These are phyloP conservation scores for Nematostella vectensis DNA, from an alignment of 92 coral and sea anemone species.

Conservation along the genomic window DNA sequence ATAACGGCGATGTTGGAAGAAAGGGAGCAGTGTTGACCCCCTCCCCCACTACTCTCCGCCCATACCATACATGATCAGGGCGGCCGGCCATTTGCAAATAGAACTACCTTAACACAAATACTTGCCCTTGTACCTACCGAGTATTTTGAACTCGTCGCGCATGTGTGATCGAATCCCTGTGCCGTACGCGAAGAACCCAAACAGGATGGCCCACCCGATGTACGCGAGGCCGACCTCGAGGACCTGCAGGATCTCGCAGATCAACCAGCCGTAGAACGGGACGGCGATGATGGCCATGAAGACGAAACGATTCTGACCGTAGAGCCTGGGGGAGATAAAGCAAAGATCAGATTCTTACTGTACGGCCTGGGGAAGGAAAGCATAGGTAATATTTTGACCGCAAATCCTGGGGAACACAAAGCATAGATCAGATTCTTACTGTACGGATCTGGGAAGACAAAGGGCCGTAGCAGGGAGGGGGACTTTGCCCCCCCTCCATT, in stretches of 20 bases:
- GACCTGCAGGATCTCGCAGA: constrained; percentile 35
- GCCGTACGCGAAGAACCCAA: constrained; percentile 63
- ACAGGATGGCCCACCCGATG: constrained; percentile 67
- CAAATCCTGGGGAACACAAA: neutral
- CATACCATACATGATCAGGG: too few relatives aligned
- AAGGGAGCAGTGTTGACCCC: too few relatives aligned
- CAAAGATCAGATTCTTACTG: neutral
- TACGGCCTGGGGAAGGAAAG: neutral
- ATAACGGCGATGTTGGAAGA: too few relatives aligned
- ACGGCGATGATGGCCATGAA: constrained; percentile 49
- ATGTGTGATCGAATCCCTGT: constrained; percentile 51
- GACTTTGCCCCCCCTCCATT: too few relatives aligned
- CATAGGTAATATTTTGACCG: constrained; percentile 8
- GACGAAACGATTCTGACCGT: constrained; percentile 18
- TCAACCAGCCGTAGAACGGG: constrained; percentile 53
- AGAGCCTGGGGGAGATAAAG: neutral
- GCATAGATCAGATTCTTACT: neutral
- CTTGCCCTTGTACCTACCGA: too few relatives aligned
- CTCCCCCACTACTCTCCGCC: too few relatives aligned
- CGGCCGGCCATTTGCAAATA: too few relatives aligned
- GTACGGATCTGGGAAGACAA: neutral
- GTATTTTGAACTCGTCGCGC: constrained; percentile 44
- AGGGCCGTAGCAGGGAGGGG: too few relatives aligned
- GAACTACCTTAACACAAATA: too few relatives aligned
- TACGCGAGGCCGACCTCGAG: constrained; percentile 52